These are phyloP conservation scores for Anticlea derivata DNA, from an alignment of 2,888 invertebrate genomes.

Conservation along the genomic window DNA sequence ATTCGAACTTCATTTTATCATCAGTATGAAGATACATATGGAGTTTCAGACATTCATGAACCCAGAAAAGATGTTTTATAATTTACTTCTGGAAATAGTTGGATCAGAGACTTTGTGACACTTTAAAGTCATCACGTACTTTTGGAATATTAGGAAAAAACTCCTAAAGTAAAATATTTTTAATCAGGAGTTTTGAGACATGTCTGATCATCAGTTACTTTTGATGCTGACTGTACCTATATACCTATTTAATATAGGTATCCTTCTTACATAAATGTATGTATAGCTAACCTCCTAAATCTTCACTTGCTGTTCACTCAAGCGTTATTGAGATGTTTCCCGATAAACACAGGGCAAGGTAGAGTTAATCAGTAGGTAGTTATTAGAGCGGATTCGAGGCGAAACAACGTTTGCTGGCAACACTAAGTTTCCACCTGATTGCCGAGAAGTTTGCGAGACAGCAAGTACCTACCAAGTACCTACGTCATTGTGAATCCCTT, in stretches of 20 bases:
- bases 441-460: slow-evolving; percentile 46
- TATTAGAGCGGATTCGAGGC: slow-evolving; percentile 28
- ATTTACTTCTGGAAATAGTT: no score
- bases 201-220: no score
- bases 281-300: slow-evolving; percentile 5
- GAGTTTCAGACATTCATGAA: no score
- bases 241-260: background rate
- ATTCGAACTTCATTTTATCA: no score
- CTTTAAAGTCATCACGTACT: no score
- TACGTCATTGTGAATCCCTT: slow-evolving; percentile 43
- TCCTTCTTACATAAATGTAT: no score
- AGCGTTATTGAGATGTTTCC: slow-evolving; percentile 17
- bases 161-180: no score
- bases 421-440: slow-evolving; percentile 52
- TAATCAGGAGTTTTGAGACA: no score
- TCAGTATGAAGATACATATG: no score
- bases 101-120: no score
- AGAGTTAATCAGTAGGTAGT: slow-evolving; percentile 25
- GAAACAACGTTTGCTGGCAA: slow-evolving; percentile 40
- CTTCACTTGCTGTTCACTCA: slow-evolving; percentile 5
- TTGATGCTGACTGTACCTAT: background rate
- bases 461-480: slow-evolving; percentile 4
- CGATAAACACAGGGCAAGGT: slow-evolving; percentile 21
- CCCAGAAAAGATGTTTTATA: no score
- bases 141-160: no score